phyloP scores from a whole-genome alignment of 1,140 invertebrate species.

The Battus philenor region DNA sequence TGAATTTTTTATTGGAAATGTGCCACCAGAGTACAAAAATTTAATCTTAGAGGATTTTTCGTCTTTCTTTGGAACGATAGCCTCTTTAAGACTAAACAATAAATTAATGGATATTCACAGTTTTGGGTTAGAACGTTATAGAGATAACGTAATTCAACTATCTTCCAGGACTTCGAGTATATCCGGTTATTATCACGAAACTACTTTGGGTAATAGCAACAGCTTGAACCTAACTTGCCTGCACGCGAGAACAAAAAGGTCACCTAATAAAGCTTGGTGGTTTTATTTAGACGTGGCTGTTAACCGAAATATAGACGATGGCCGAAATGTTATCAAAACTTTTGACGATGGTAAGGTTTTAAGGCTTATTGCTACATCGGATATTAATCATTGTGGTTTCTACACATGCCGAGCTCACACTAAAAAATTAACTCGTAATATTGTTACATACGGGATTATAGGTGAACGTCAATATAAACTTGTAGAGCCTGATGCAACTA shows the following conservation, averaged over 20 bases:
- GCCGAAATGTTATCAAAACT: conserved; percentile 27
- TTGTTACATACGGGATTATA: conserved; percentile 55
- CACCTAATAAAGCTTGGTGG: conserved; percentile 38
- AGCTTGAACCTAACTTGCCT: conserved; percentile 60
- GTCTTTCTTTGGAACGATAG: conserved; percentile 43
- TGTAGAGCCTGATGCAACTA: conserved; percentile 37
- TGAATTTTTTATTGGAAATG: conserved; percentile 55
- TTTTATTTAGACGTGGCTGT: conserved; percentile 45
- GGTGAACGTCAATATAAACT: conserved; percentile 41
- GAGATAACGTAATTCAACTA: conserved; percentile 41
- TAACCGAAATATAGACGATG: conserved; percentile 18
- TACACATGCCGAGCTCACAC: conserved; percentile 51
- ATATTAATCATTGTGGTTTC: conserved; percentile 47
- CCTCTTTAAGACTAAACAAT: conserved; percentile 43
- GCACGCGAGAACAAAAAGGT: conserved; percentile 28
- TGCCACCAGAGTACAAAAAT: conserved; percentile 33
- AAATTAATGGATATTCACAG: conserved; percentile 46
- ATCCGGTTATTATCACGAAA: conserved; percentile 57
- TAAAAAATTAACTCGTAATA: conserved; percentile 40
- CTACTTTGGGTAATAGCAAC: conserved; percentile 49
- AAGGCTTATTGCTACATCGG: conserved; percentile 33
- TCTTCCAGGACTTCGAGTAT: conserved; percentile 59
- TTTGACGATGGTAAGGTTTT: conserved; percentile 50
- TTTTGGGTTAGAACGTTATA: conserved; percentile 39
- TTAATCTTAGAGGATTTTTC: conserved; percentile 34